Evolutionary conservation across 2,888 invertebrate genomes (phyloP).

Genomic region (Aplocera efformata): DNA sequence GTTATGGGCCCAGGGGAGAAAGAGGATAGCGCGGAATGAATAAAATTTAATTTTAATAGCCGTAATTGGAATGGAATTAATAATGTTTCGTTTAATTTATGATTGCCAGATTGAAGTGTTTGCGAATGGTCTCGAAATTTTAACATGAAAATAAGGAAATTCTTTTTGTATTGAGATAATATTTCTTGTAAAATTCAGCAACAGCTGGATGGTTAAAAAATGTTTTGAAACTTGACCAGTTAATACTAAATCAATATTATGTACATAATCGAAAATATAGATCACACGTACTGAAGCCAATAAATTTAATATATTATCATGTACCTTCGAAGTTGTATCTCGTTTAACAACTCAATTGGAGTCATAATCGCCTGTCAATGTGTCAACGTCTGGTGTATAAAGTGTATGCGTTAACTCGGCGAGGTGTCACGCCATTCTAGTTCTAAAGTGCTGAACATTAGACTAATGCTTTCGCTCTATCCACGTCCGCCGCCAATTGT

Average conservation of each 20-base stretch:
- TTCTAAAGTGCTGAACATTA: constrained; percentile 62
- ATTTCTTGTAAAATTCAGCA: background rate
- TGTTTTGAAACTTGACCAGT: too few species aligned
- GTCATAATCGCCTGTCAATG: constrained; percentile 63
- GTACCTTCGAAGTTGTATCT: constrained; percentile 36
- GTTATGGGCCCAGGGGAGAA: constrained; percentile 38
- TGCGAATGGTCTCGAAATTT: constrained; percentile 1
- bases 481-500: constrained; percentile 59
- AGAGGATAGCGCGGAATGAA: constrained; percentile 8
- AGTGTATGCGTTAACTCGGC: constrained; percentile 49
- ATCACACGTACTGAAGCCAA: constrained; percentile 41
- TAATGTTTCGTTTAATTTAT: constrained; percentile 41
- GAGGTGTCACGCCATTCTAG: constrained; percentile 53
- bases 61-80: constrained; percentile 29
- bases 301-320: constrained; percentile 52
- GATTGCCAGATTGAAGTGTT: constrained; percentile 16
- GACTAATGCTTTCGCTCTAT: constrained; percentile 61
- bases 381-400: constrained; percentile 48
- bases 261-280: constrained; percentile 23
- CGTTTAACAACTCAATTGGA: constrained; percentile 46
- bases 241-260: constrained; percentile 20
- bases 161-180: background rate
- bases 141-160: background rate
- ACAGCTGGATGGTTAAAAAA: too few species aligned
- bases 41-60: background rate